These are phyloP conservation scores for Callaeas wilsoni DNA, from an alignment of 2,113 vertebrate genomes.

Conservation along the genomic window DNA sequence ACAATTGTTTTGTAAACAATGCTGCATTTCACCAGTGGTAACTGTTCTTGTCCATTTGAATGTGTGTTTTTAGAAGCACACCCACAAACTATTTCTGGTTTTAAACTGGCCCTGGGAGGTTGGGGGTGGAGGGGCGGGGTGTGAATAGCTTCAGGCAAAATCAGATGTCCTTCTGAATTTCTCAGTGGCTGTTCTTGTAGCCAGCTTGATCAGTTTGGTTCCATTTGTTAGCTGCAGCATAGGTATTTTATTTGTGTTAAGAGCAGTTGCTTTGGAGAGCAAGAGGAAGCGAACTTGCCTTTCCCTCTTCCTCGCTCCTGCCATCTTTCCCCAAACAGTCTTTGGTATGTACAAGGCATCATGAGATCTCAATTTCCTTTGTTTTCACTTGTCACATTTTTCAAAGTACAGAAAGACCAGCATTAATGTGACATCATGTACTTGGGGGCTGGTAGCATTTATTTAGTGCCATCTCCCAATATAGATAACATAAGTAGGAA, in stretches of 20 bases:
- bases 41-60: neutral
- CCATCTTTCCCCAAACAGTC: neutral
- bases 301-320: neutral
- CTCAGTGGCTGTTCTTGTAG: neutral
- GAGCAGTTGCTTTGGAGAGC: neutral
- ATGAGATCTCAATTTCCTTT: neutral
- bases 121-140: fast-evolving
- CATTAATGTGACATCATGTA: neutral
- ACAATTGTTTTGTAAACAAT: neutral
- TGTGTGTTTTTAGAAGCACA: neutral
- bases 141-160: neutral
- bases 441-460: neutral
- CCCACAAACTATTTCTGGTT: neutral
- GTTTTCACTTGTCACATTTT: neutral
- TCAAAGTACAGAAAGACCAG: neutral
- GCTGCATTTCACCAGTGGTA: neutral
- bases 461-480: neutral
- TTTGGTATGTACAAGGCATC: neutral
- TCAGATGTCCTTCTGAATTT: neutral
- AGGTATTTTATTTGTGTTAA: neutral
- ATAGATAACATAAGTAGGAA: neutral
- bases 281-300: neutral
- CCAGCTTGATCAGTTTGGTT: neutral
- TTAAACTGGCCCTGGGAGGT: neutral
- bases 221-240: neutral